phyloP scores from a whole-genome alignment of 2,113 vertebrate species.

The Typhlomys cinereus region DNA sequence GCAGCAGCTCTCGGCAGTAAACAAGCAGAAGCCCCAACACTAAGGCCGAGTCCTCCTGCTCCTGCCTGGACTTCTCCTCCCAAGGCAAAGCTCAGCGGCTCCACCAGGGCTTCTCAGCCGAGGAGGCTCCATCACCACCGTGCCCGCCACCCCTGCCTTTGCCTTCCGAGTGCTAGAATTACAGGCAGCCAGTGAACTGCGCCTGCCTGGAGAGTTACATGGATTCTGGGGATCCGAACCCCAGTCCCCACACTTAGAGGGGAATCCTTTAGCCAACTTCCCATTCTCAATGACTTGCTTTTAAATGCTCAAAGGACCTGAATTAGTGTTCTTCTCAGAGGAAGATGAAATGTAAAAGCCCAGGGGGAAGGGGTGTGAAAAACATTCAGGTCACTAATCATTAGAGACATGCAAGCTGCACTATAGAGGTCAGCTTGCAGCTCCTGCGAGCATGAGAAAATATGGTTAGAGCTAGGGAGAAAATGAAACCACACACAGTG shows the following conservation, averaged over 20 bases:
- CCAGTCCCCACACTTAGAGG: too few relatives aligned
- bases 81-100: slow-evolving; percentile 49
- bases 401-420: not conserved
- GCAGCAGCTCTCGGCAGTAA: slow-evolving; percentile 5
- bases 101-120: too few relatives aligned
- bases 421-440: not conserved
- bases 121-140: too few relatives aligned
- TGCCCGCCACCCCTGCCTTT: too few relatives aligned
- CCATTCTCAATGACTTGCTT: not conserved
- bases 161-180: too few relatives aligned
- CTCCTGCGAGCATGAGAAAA: not conserved
- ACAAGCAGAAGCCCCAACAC: not conserved
- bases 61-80: not conserved
- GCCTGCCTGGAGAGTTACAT: too few relatives aligned
- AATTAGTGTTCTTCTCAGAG: not conserved
- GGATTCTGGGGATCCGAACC: too few relatives aligned
- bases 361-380: not conserved
- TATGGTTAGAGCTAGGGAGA: not conserved
- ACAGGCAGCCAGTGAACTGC: too few relatives aligned
- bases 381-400: not conserved
- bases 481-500: not conserved
- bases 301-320: not conserved
- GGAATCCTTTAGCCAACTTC: too few relatives aligned
- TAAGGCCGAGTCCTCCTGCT: not conserved
- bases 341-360: not conserved